phyloP scores from a whole-genome alignment of 1,140 invertebrate species.

The Reticulitermes speratus region DNA sequence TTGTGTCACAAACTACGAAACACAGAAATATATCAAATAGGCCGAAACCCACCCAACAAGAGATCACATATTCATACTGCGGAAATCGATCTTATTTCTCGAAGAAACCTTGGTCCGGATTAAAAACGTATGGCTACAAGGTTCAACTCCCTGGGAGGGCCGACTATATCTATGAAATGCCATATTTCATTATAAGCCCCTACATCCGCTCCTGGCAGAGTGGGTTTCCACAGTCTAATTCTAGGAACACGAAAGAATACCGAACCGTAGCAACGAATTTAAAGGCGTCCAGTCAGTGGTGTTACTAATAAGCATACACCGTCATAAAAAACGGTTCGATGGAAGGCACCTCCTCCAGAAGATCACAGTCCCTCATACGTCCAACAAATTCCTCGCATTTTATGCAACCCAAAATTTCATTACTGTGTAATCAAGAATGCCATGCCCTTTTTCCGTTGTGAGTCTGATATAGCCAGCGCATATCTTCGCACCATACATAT shows the following conservation, averaged over 20 bases:
- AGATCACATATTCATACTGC: not conserved
- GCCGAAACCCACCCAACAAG: conserved; percentile 16
- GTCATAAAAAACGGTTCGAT: too few relatives aligned
- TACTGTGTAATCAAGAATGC: too few relatives aligned
- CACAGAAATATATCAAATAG: not conserved
- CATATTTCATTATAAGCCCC: not conserved
- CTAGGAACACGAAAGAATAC: not conserved
- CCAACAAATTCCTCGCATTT: too few relatives aligned
- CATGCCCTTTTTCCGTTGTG: too few relatives aligned
- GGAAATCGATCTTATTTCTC: conserved; percentile 11
- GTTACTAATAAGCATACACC: not conserved
- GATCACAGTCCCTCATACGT: too few relatives aligned
- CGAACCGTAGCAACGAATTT: not conserved
- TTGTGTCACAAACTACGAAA: not conserved
- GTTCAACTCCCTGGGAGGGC: not conserved
- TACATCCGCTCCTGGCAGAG: not conserved
- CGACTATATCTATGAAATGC: not conserved
- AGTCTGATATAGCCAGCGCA: too few relatives aligned
- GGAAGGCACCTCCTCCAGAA: too few relatives aligned
- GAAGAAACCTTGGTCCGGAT: not conserved
- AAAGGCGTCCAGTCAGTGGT: not conserved
- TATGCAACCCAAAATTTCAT: too few relatives aligned
- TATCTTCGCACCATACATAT: too few relatives aligned
- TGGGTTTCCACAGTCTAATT: not conserved
- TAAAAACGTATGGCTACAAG: not conserved